phyloP scores from a whole-genome alignment of 2,888 invertebrate species.

The Synergus itoensis region DNA sequence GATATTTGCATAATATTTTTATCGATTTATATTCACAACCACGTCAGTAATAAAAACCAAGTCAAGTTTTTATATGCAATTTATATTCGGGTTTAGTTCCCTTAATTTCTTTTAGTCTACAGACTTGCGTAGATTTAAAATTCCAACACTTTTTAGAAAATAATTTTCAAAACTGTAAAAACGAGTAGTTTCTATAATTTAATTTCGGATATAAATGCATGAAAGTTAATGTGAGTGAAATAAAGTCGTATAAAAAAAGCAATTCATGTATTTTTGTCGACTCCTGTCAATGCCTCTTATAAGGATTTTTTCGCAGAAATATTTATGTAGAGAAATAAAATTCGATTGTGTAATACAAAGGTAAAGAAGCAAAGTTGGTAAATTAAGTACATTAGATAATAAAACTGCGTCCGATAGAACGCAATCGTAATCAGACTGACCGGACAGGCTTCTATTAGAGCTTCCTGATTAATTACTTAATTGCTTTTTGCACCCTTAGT shows the following conservation, averaged over 20 bases:
- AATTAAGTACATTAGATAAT: slow-evolving; percentile 48
- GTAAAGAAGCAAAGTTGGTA: slow-evolving; percentile 46
- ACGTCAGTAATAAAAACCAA: background rate
- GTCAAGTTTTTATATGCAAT: slow-evolving; percentile 22
- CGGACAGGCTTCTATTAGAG: slow-evolving; percentile 46
- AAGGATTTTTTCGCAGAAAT: background rate
- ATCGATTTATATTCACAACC: background rate
- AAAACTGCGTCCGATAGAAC: slow-evolving; percentile 46
- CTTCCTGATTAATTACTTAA: slow-evolving; percentile 40
- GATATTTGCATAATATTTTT: background rate
- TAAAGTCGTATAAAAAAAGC: background rate
- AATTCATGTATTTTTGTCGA: background rate
- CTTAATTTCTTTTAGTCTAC: background rate
- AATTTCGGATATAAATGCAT: background rate
- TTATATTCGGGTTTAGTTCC: background rate
- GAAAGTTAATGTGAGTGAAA: background rate
- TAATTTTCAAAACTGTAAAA: background rate
- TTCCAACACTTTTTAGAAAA: background rate
- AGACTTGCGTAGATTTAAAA: background rate
- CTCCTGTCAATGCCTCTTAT: background rate
- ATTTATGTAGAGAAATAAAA: background rate
- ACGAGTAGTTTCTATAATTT: background rate
- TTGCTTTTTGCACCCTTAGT: slow-evolving; percentile 24
- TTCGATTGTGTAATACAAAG: slow-evolving; percentile 39
- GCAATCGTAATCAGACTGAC: slow-evolving; percentile 44